These are phyloP conservation scores for Microctonus brassicae DNA, from an alignment of 2,888 invertebrate genomes.

Conservation along the genomic window DNA sequence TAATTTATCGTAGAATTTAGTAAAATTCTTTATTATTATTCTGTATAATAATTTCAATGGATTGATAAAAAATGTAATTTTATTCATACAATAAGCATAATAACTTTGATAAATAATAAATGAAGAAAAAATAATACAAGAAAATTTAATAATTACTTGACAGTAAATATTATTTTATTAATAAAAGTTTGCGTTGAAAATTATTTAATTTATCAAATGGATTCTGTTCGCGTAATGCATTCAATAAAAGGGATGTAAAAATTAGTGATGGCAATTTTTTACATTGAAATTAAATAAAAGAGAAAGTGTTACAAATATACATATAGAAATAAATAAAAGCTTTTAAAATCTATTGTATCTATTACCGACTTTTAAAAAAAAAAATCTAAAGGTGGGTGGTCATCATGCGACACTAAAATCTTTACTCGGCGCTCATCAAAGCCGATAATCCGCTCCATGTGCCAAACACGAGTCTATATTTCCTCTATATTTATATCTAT, in stretches of 20 bases:
- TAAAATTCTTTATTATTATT: no score
- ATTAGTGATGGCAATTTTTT: conserved; percentile 5
- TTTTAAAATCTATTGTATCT: conserved; percentile 25
- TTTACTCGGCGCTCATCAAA: conserved; percentile 48
- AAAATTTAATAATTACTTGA: no score
- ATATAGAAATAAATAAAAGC: neutral
- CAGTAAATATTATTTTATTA: no score
- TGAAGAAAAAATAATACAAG: no score
- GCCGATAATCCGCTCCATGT: conserved; percentile 51
- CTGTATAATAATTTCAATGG: no score
- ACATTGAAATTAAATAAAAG: neutral
- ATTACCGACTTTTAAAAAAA: conserved; percentile 22
- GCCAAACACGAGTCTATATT: neutral
- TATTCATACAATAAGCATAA: no score
- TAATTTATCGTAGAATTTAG: no score
- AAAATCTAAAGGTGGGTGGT: conserved; percentile 25
- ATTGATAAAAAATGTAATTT: no score
- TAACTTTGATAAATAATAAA: no score
- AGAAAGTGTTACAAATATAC: neutral
- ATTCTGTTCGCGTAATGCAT: neutral
- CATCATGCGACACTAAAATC: conserved; percentile 32
- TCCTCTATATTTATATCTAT: no score
- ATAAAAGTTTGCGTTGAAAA: no score
- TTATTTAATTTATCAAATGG: no score
- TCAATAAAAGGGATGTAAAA: neutral